phyloP scores from a whole-genome alignment of 2,113 vertebrate genomes.

The Galeopterus variegatus region DNA sequence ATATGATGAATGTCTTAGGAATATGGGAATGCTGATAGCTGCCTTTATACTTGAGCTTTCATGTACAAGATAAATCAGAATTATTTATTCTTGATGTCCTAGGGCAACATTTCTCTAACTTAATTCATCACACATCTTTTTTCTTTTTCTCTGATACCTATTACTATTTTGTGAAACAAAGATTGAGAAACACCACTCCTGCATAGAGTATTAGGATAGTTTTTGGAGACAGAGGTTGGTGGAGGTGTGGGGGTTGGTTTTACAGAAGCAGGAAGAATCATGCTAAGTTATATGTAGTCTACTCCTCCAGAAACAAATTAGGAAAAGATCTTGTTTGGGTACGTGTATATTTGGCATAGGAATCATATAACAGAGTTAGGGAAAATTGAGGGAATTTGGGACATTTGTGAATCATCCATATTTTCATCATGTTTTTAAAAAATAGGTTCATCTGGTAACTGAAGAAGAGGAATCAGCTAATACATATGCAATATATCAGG shows the following conservation, averaged over 20 bases:
- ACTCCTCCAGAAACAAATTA: slow-evolving; percentile 23
- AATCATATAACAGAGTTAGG: background rate
- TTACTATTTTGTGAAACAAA: background rate
- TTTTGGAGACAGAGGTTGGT: background rate
- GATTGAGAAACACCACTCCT: background rate
- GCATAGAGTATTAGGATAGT: background rate
- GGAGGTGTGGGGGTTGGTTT: background rate
- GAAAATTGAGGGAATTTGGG: slow-evolving; percentile 11
- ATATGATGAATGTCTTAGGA: background rate
- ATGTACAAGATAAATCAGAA: background rate
- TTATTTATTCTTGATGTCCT: background rate
- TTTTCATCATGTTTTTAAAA: slow-evolving; percentile 72
- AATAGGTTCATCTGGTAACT: slow-evolving; percentile 89
- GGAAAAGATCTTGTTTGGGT: background rate
- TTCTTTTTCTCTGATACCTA: background rate
- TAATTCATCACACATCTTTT: background rate
- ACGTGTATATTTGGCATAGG: background rate
- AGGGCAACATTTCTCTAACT: background rate
- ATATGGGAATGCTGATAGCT: background rate
- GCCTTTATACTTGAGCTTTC: background rate
- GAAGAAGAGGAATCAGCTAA: slow-evolving; percentile 85
- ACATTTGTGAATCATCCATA: slow-evolving; percentile 28
- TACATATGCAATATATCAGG: slow-evolving; percentile 88
- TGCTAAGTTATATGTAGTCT: background rate
- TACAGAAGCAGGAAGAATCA: background rate